These are phyloP conservation scores for Ceratosolen fusciceps DNA, from an alignment of 1,140 invertebrate genomes.

Conservation along the genomic window DNA sequence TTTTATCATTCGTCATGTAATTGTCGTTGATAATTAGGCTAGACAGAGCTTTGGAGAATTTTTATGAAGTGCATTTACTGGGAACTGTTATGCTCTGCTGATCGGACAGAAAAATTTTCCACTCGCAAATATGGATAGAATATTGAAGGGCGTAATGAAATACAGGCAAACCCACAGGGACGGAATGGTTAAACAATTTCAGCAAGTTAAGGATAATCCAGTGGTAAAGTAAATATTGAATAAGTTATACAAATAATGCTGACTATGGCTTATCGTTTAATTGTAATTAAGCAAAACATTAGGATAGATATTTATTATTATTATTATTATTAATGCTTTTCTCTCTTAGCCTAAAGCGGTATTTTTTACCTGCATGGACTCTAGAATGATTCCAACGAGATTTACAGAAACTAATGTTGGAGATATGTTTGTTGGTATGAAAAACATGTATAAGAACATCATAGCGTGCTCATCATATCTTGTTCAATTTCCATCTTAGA, in stretches of 20 bases:
- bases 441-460: conserved; percentile 55
- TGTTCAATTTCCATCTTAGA: conserved; percentile 25
- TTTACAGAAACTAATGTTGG: conserved; percentile 96
- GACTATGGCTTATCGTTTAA: not conserved
- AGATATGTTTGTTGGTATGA: conserved; percentile 89
- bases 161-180: conserved; percentile 85
- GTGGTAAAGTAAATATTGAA: conserved; percentile 76
- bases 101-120: not conserved
- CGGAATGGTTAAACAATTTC: conserved; percentile 91
- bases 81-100: conserved; percentile 23
- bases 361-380: conserved; percentile 98
- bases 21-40: not conserved
- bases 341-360: conserved; percentile 88
- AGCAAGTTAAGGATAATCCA: conserved; percentile 88
- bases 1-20: conserved; percentile 30
- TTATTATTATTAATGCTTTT: conserved; percentile 4
- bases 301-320: no score
- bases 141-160: conserved; percentile 89
- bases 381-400: conserved; percentile 93
- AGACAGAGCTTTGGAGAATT: not conserved
- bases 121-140: conserved; percentile 79
- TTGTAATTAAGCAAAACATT: not conserved
- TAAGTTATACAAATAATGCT: conserved; percentile 3
- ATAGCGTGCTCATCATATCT: conserved; percentile 41
- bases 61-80: conserved; percentile 12